Percentiles rank a stretch among this genome's conserved stretches.
Evolutionary conservation across 1,140 invertebrate species (phyloP).

Genomic region (Hycleus phaleratus): DNA sequence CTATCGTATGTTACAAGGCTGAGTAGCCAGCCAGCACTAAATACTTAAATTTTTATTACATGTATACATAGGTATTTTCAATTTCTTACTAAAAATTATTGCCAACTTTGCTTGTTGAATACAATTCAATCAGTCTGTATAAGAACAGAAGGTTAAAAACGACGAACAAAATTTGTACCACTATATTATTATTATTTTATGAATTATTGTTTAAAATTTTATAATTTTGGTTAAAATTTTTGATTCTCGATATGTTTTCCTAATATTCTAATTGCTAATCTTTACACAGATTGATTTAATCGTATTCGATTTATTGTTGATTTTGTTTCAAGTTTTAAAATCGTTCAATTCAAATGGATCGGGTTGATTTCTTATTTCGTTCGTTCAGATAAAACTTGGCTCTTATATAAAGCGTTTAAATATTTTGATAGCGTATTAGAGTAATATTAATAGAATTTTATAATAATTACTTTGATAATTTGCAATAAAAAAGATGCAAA

Average conservation of each 20-base stretch:
- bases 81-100: conserved; percentile 17
- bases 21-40: conserved; percentile 1
- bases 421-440: neutral
- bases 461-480: no score
- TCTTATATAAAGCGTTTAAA: neutral
- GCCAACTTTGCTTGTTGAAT: conserved; percentile 11
- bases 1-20: conserved; percentile 14
- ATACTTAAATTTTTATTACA: neutral
- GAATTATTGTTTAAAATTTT: no score
- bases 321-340: neutral
- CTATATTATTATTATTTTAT: neutral
- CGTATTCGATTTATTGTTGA: conserved; percentile 13
- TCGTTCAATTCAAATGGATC: neutral
- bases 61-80: neutral
- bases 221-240: conserved; percentile 5
- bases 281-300: conserved; percentile 21
- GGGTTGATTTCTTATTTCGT: neutral
- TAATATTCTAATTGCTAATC: conserved; percentile 13
- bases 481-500: no score
- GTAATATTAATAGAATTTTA: no score
- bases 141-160: conserved; percentile 13
- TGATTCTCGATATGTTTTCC: conserved; percentile 19
- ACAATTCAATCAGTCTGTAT: conserved; percentile 18
- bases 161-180: conserved; percentile 13
- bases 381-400: neutral